These are phyloP conservation scores for Eubasilissa regina DNA, from an alignment of 1,140 invertebrate species.

Conservation along the genomic window DNA sequence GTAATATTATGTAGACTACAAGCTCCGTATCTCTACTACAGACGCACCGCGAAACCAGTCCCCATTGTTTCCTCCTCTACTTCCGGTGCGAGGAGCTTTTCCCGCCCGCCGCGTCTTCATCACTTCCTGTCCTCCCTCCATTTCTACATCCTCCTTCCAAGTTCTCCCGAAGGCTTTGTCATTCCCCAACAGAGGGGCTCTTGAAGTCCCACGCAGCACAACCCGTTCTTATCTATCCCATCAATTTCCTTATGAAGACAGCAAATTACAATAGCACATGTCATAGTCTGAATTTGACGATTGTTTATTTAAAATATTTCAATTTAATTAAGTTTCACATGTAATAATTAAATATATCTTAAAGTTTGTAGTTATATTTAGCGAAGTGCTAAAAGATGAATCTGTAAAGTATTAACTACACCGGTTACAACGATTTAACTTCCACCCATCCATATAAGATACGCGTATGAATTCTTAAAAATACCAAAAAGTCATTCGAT, in stretches of 20 bases:
- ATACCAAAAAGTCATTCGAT: no score
- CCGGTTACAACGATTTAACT: no score
- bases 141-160: background rate
- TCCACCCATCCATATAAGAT: no score
- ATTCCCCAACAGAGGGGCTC: slow-evolving; percentile 11
- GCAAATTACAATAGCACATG: slow-evolving; percentile 6
- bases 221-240: background rate
- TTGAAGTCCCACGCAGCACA: slow-evolving; percentile 17
- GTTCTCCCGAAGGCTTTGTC: slow-evolving; percentile 17
- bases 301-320: no score
- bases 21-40: background rate
- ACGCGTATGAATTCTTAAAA: no score
- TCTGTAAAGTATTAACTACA: no score
- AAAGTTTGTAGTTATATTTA: no score
- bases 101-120: slow-evolving; percentile 50
- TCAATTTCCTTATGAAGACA: slow-evolving; percentile 13
- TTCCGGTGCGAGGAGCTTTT: slow-evolving; percentile 45
- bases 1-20: no score
- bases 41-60: slow-evolving; percentile 38
- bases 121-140: slow-evolving; percentile 48
- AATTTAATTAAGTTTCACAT: no score
- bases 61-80: slow-evolving; percentile 54
- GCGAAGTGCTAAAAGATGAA: no score
- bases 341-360: no score
- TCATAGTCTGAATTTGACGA: no score